phyloP scores from a whole-genome alignment of 2,888 invertebrate genomes.

The Mesorhabditis spiculigera region DNA sequence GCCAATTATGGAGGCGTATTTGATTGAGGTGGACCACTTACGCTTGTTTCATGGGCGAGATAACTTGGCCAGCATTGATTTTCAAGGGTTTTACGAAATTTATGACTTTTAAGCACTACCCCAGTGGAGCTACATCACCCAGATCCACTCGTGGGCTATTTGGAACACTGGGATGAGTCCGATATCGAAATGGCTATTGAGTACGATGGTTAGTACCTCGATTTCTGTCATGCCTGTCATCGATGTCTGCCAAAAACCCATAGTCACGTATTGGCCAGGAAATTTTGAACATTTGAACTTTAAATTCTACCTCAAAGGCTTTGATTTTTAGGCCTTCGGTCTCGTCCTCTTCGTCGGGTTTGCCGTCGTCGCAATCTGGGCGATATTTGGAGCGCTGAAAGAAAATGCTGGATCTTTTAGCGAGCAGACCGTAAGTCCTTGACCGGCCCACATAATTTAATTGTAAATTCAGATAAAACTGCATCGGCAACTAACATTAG shows the following conservation, averaged over 20 bases:
- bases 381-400: background rate
- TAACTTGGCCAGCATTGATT: no score
- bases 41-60: no score
- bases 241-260: no score
- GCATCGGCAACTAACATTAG: slow-evolving; percentile 3
- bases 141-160: background rate
- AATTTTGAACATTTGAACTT: no score
- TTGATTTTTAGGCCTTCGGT: background rate
- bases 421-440: background rate
- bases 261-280: no score
- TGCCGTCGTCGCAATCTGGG: background rate
- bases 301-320: no score
- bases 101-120: background rate
- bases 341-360: background rate
- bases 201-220: background rate
- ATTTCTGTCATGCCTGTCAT: no score
- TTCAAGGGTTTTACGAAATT: no score
- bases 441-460: no score
- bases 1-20: no score
- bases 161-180: background rate
- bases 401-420: background rate
- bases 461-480: background rate
- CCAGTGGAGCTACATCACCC: slow-evolving; percentile 1
- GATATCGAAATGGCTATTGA: background rate
- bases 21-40: no score